phyloP scores from a whole-genome alignment of 2,797 vertebrate genomes.

The Sebastes taczanowskii region DNA sequence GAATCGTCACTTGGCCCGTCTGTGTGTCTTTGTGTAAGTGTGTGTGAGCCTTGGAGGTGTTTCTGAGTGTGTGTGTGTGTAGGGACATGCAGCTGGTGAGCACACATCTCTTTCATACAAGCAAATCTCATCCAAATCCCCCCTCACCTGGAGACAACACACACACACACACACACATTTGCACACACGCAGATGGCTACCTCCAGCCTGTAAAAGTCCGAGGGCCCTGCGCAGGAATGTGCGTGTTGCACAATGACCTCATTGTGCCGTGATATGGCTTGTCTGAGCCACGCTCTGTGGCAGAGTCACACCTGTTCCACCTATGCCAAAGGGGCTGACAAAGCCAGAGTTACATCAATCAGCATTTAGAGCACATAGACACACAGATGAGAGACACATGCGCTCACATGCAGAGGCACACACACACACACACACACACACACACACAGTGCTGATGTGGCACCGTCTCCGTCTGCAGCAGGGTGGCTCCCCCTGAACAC shows the following conservation, averaged over 20 bases:
- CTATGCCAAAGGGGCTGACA: constrained; percentile 85
- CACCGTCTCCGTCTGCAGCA: constrained; percentile 51
- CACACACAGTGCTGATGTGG: constrained; percentile 66
- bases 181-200: constrained; percentile 71
- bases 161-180: constrained; percentile 18
- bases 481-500: constrained; percentile 57
- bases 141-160: constrained; percentile 73
- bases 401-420: constrained; percentile 48
- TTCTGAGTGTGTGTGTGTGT: constrained; percentile 72
- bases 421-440: constrained; percentile 28
- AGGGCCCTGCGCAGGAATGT: constrained; percentile 82
- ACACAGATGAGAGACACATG: constrained; percentile 43
- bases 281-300: constrained; percentile 83
- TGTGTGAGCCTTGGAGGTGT: constrained; percentile 43
- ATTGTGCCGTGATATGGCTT: constrained; percentile 83
- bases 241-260: constrained; percentile 85
- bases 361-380: constrained; percentile 69
- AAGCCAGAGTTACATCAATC: constrained; percentile 84
- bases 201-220: constrained; percentile 79
- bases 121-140: constrained; percentile 76
- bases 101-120: constrained; percentile 70
- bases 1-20: constrained; percentile 49
- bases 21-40: constrained; percentile 14
- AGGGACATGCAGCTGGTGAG: constrained; percentile 70
- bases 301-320: constrained; percentile 89